Evolutionary conservation across 2,113 vertebrate genomes (phyloP), one percentile per base, ranked within the genome.

Genomic region (Ptilonorhynchus violaceus): DNA sequence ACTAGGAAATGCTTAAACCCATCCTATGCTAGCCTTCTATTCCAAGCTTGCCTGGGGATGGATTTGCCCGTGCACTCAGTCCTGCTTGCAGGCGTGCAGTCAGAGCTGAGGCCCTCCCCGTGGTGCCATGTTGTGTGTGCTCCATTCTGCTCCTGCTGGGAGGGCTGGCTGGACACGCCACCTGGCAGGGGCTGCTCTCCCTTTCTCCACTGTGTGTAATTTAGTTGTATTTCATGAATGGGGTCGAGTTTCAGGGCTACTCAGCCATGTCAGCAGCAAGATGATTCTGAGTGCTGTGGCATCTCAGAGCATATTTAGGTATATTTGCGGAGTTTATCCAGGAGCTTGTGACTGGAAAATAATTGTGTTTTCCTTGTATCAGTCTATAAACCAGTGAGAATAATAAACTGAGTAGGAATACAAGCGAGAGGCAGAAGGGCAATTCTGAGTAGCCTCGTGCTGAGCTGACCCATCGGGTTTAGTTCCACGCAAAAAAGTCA

Each of bases 21-120:
- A 0, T 70, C 77, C 47, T 47, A 2, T 4, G 0, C 6, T 20
- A 35, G 28, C 62, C 9, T 49, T 59, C 50, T 85, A 0, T 56
- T 88, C 30, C 52, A n/a, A 7, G 49, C 41, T 60, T 33, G 37
- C 41, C 37, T 69, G 78, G 64, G 39, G 66, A 49, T 68, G 20
- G 31, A 7, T 67, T 77, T 81, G 23, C n/a, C 37, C 7, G 4
- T 5, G 6, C 0, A 0, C 42, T 55, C 11, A 11, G 44, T 8
- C 24, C n/a, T 50, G n/a, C 39, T 35, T 20, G 28, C 30, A 22
- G 52, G 12, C 0, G 0, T 42, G 73, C n/a, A 12, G 35, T 28
- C 2, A 4, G 58, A 41, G 42, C 68, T n/a, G 64, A 9, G 18
- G 15, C 55, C 31, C 24, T 84, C 12, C 55, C 16, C 0, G 1